phyloP scores from a whole-genome alignment of 2,888 invertebrate species.

The Andrena bicolor region DNA sequence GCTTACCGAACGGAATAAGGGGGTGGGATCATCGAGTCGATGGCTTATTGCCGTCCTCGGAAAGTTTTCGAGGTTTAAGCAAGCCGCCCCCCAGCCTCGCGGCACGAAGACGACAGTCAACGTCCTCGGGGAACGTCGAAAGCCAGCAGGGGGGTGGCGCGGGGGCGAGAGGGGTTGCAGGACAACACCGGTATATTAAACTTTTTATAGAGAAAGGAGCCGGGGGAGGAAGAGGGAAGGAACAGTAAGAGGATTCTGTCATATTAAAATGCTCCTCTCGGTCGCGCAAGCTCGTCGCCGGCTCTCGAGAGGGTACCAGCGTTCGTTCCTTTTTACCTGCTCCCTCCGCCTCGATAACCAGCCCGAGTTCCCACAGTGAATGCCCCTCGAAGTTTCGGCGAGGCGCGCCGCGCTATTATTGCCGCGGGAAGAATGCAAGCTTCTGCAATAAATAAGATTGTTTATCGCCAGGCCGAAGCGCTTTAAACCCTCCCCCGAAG shows the following conservation, averaged over 20 bases:
- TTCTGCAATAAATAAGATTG: conserved; percentile 41
- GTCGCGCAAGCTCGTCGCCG: conserved; percentile 28
- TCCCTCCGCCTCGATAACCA: conserved; percentile 24
- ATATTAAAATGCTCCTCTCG: conserved; percentile 67
- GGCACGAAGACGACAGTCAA: conserved; percentile 25
- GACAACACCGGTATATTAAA: conserved; percentile 77
- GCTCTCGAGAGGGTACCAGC: conserved; percentile 29
- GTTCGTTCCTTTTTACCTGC: conserved; percentile 24
- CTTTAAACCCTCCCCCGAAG: conserved; percentile 18
- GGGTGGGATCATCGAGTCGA: conserved; percentile 75
- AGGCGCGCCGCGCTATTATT: conserved; percentile 28
- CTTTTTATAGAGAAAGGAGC: conserved; percentile 74
- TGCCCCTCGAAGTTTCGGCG: conserved; percentile 27
- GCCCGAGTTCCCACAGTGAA: conserved; percentile 20
- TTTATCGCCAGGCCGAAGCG: conserved; percentile 13
- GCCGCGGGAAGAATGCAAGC: conserved; percentile 29
- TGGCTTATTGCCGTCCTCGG: conserved; percentile 79
- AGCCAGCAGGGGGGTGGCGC: conserved; percentile 23
- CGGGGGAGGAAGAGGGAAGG: neutral
- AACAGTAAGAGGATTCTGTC: conserved; percentile 76
- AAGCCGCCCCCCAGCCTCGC: neutral
- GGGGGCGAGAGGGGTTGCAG: conserved; percentile 35
- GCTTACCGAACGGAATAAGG: conserved; percentile 60
- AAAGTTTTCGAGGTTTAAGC: conserved; percentile 77
- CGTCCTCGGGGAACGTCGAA: conserved; percentile 18